Evolutionary conservation across 2,888 invertebrate species (phyloP).

Genomic region (Diploptera punctata): DNA sequence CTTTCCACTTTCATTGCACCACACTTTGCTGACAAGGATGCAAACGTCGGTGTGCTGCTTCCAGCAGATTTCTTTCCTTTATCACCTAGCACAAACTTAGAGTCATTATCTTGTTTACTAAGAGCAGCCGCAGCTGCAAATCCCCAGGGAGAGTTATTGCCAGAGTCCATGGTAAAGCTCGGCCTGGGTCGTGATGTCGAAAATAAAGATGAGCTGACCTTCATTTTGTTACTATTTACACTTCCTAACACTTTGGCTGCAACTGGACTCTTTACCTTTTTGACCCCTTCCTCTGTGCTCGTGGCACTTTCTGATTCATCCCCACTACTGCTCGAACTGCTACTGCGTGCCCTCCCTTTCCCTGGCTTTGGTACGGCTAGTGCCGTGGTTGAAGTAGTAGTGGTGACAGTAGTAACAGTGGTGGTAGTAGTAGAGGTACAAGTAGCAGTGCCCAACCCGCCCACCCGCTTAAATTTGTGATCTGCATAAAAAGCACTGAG

Average conservation of each 20-base stretch:
- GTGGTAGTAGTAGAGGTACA: constrained; percentile 38
- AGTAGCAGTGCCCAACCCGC: constrained; percentile 37
- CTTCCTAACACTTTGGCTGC: constrained; percentile 27
- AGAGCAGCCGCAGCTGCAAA: constrained; percentile 65
- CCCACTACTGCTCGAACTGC: constrained; percentile 43
- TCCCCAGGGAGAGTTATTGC: constrained; percentile 58
- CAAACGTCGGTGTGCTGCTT: background rate
- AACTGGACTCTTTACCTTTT: constrained; percentile 23
- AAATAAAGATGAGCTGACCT: constrained; percentile 37
- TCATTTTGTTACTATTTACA: constrained; percentile 25
- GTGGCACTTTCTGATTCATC: constrained; percentile 31
- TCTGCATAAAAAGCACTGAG: constrained; percentile 79
- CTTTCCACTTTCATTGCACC: background rate
- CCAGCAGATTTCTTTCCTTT: background rate
- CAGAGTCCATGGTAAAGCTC: background rate
- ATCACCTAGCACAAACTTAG: constrained; percentile 20
- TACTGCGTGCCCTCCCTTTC: constrained; percentile 33
- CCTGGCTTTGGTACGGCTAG: constrained; percentile 28
- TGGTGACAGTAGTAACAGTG: constrained; percentile 40
- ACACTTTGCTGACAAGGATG: constrained; percentile 9
- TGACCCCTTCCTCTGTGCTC: constrained; percentile 31
- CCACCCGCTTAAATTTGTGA: constrained; percentile 50
- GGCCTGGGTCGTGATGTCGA: constrained; percentile 16
- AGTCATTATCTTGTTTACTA: background rate
- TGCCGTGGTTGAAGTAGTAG: constrained; percentile 48